Evolutionary conservation across 1,140 invertebrate genomes (phyloP).

Genomic region (Ericerus pela): DNA sequence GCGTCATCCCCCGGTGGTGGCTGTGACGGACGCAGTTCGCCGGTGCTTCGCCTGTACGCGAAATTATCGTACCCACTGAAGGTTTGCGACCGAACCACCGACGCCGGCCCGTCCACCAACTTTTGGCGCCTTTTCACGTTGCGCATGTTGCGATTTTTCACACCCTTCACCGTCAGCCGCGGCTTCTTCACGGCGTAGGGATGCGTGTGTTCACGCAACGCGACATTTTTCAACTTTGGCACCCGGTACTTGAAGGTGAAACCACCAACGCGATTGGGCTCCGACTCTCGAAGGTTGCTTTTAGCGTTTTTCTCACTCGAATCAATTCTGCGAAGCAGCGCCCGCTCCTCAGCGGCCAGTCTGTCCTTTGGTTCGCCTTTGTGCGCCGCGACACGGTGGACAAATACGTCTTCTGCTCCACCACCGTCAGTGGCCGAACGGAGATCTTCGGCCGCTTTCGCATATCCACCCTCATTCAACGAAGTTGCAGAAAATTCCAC

Average conservation of each 20-base stretch:
- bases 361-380: too few relatives aligned
- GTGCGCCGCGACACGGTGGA: too few relatives aligned
- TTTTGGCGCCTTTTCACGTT: neutral
- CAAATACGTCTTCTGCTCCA: too few relatives aligned
- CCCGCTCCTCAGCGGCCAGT: too few relatives aligned
- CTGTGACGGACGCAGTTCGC: neutral
- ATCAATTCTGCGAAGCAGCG: too few relatives aligned
- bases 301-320: too few relatives aligned
- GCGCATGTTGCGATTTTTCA: neutral
- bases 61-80: constrained; percentile 4
- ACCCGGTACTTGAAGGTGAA: neutral
- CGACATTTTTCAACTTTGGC: neutral
- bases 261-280: too few relatives aligned
- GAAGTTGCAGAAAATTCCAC: too few relatives aligned
- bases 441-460: too few relatives aligned
- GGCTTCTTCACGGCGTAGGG: neutral
- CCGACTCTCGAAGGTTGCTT: too few relatives aligned
- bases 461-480: too few relatives aligned
- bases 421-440: too few relatives aligned
- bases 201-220: neutral
- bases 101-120: neutral
- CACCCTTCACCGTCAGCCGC: neutral
- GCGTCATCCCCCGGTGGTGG: neutral
- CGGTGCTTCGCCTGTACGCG: neutral
- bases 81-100: neutral